Evolutionary conservation across 2,888 invertebrate genomes (phyloP), one percentile per base, ranked within the genome.

Genomic region (Leucoma salicis): DNA sequence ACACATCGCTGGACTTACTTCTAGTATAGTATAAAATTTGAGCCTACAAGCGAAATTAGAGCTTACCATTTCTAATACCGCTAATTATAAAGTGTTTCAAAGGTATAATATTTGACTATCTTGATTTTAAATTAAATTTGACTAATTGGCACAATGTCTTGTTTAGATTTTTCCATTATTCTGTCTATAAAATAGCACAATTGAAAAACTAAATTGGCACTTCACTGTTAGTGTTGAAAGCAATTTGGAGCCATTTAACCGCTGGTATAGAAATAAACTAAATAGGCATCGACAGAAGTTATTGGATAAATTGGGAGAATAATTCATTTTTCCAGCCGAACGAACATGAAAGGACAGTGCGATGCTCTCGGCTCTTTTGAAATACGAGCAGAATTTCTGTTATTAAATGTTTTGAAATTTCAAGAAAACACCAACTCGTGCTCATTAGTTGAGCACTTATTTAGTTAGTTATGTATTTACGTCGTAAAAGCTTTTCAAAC

Each of bases 321-420:
- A 80, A 82, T 81, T 82, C 75, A 82, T 82, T 83, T 83, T 83
- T 81, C 75, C 81, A 70, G 71, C 70, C 70, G 70, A 75, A 66
- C 56, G 75, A 65, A 74, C 78, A 74, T 68, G 66, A 79, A 78
- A 78, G 74, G 63, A 66, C 61, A 63, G 54, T 64, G 61, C 61
- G 65, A 61, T 60, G 62, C 61, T 66, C 62, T 38, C 46, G 14
- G 15, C 18, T 14, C 28, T 43, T 41, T 33, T 42, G 39, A 29
- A 21, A 35, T 41, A 39, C 42, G 24, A 35, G 15, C 4, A 27
- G 49, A 53, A 43, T 56, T 56, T 63, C 54, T 54, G 55, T 55
- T 62, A 57, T 54, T 43, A 46, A 37, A 47, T 51, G 31, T 25
- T 36, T n/a, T 59, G 46, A 60, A 43, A 27, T 35, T 48, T 32